phyloP scores from a whole-genome alignment of 2,888 invertebrate genomes.

The Epinotia bilunana region DNA sequence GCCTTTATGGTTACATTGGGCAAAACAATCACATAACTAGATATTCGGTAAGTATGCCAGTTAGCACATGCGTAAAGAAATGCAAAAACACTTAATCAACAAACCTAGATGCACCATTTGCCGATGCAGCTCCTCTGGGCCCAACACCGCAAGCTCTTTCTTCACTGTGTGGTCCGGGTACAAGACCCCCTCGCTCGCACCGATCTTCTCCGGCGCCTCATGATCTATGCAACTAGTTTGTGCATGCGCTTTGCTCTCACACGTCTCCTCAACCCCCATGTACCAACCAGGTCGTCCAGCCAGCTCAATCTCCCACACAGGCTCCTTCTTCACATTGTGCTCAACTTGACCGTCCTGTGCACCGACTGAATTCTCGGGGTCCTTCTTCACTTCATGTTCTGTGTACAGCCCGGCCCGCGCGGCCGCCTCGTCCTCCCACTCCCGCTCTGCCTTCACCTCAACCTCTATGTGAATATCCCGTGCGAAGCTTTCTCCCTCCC shows the following conservation, averaged over 20 bases:
- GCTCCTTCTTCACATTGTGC: neutral
- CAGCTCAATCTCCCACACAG: neutral
- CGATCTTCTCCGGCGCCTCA: neutral
- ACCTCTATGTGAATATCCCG: too few relatives aligned
- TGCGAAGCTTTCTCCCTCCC: neutral
- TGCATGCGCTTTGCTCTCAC: neutral
- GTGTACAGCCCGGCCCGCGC: neutral
- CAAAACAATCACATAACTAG: too few relatives aligned
- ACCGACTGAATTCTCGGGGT: neutral
- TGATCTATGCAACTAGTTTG: neutral
- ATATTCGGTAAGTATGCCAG: neutral
- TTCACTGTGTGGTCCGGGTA: neutral
- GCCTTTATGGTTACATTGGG: too few relatives aligned
- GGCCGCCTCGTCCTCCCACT: neutral
- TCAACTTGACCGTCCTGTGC: neutral
- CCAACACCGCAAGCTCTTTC: neutral
- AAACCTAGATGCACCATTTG: neutral
- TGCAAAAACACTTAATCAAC: neutral
- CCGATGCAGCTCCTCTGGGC: neutral
- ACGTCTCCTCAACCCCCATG: neutral
- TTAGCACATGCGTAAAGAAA: neutral
- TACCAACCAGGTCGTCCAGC: neutral
- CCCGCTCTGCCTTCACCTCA: neutral
- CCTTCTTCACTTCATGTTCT: neutral
- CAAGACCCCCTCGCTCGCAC: neutral